Conservation (phyloP, 2,888 invertebrate genomes). For the Zonitis immaculata region DNA sequence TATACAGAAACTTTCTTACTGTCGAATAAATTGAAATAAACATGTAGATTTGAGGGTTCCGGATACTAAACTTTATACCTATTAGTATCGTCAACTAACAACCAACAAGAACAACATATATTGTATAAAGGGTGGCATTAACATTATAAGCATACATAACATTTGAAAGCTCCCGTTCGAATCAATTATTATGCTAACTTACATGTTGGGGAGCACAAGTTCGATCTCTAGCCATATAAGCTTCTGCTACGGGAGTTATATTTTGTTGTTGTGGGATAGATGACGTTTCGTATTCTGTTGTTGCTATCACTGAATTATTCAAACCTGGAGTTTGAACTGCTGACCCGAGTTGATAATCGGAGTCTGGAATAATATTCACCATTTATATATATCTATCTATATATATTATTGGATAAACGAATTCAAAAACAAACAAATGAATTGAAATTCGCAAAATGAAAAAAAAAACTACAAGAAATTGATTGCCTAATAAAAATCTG, state of each 20-base stretch:
- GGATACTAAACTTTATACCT: no score
- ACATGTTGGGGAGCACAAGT: slow-evolving; percentile 45
- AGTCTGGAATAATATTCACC: slow-evolving; percentile 50
- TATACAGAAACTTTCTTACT: slow-evolving; percentile 23
- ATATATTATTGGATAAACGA: background rate
- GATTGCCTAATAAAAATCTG: background rate
- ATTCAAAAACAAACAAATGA: background rate
- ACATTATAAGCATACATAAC: slow-evolving; percentile 3
- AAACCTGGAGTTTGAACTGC: slow-evolving; percentile 62
- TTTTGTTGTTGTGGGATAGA: slow-evolving; percentile 25
- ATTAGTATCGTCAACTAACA: no score
- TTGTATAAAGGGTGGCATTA: slow-evolving; percentile 7
- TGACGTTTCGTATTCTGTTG: slow-evolving; percentile 39
- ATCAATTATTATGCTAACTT: slow-evolving; percentile 40
- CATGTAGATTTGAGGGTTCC: slow-evolving; percentile 19
- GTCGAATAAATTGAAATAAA: slow-evolving; percentile 21
- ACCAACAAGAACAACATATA: slow-evolving; percentile 9
- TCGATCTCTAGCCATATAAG: slow-evolving; percentile 46
- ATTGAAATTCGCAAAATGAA: background rate
- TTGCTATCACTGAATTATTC: slow-evolving; percentile 45
- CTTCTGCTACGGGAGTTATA: slow-evolving; percentile 45
- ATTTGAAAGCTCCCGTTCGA: slow-evolving; percentile 19
- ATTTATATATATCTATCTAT: background rate
- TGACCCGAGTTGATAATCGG: slow-evolving; percentile 68
- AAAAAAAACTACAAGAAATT: background rate